These are phyloP conservation scores for Oreochromis grahami DNA, from an alignment of 2,797 vertebrate species.

Conservation along the genomic window DNA sequence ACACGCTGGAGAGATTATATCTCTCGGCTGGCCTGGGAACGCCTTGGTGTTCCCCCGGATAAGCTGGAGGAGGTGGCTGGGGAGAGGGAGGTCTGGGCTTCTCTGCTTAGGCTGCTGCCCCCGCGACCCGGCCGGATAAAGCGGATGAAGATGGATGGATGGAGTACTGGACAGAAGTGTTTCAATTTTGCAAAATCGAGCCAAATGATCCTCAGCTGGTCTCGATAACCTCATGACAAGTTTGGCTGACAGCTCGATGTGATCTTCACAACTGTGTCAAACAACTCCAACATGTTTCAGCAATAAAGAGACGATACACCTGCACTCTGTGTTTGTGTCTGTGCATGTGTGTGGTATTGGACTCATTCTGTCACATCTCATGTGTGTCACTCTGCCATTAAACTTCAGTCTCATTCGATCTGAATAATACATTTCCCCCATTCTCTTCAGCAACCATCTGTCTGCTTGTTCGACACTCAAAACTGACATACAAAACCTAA, in stretches of 20 bases:
- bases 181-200: not conserved
- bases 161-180: not conserved
- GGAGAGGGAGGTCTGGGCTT: no score
- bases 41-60: no score
- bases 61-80: no score
- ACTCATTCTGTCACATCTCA: slow-evolving; percentile 50
- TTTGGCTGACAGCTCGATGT: not conserved
- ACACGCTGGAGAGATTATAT: no score
- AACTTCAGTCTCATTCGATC: not conserved
- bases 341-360: not conserved
- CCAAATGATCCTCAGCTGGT: not conserved
- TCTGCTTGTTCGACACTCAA: not conserved
- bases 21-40: no score
- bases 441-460: not conserved
- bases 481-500: not conserved
- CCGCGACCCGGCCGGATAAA: no score
- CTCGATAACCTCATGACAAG: not conserved
- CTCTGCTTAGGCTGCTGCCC: no score
- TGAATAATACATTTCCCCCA: slow-evolving; percentile 35
- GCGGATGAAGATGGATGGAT: no score
- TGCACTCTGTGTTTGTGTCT: not conserved
- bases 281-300: not conserved
- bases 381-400: slow-evolving; percentile 32
- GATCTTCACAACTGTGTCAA: not conserved
- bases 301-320: not conserved